Evolutionary conservation across 2,888 invertebrate species (phyloP), one percentile per base, ranked within the genome.

Genomic region (Ophonus ardosiacus): DNA sequence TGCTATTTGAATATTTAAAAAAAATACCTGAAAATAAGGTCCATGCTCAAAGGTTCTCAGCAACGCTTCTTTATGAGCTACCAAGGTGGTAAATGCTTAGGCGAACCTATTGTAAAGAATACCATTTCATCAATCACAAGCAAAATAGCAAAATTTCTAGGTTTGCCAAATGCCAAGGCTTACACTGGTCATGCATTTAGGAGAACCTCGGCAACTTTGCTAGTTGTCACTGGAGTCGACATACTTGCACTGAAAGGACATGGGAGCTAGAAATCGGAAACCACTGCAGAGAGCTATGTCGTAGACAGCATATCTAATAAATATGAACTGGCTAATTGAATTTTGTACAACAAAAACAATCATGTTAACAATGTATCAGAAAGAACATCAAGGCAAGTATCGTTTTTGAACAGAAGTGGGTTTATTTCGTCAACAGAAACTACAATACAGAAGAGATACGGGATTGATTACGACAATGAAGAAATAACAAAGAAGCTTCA

Each of bases 101-200:
- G 8, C 18, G 0, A 61, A 61, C 18, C 18, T 1, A 10, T 61
- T 18, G 61, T 18, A 61, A 61, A 18, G 5, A 61, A 61, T 61
- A 61, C 61, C 17, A 18, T 61, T 18, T 8, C 18, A 8, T 17
- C 18, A 61, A 61, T 61, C 18, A 18, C 18, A 8, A 59, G 59
- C 17, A 59, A 59, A 15, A 59, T 59, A 2, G 17, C 18, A 61
- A 61, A 61, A 61, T 61, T 61, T 10, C 61, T 61, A 7, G 18
- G 18, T 18, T 61, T 61, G 18, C 8, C 1, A 65, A 21, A 65
- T 65, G 8, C 65, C 7, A 71, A 86, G 6, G 18, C 7, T 0
- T 88, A 87, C 78, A 88, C 87, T 0, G 87, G 87, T 7, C 87
- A 88, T 74, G 65, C 84, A 21, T 87, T 87, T 71, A 86, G 87